A percentile compares a stretch with the other conserved stretches of the same genome.
These are phyloP conservation scores for Dysmachus trigonus DNA, from an alignment of 2,888 invertebrate species.

Conservation along the genomic window DNA sequence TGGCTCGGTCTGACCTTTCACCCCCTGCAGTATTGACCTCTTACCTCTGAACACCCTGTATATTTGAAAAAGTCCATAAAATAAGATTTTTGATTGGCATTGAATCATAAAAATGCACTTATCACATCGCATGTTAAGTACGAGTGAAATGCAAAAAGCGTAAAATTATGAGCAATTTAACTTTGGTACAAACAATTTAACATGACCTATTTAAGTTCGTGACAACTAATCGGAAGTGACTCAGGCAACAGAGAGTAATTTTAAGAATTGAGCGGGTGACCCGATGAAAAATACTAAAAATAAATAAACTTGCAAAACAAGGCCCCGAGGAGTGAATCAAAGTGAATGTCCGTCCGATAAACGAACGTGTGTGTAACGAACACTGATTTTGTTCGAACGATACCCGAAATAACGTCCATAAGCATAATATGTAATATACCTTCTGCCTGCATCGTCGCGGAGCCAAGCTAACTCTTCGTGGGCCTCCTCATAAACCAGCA, in stretches of 20 bases:
- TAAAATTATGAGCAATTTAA: not conserved
- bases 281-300: not conserved
- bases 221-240: slow-evolving; percentile 34
- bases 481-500: not conserved
- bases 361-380: not conserved
- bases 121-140: not conserved
- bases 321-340: not conserved
- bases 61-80: not conserved
- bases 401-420: not conserved
- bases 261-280: slow-evolving; percentile 10
- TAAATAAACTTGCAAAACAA: slow-evolving; percentile 12
- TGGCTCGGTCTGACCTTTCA: no score
- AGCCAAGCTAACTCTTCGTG: not conserved
- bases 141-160: not conserved
- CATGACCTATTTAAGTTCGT: slow-evolving; percentile 1
- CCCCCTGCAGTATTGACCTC: no score
- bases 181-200: not conserved
- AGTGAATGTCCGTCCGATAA: not conserved
- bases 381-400: not conserved
- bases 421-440: not conserved
- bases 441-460: not conserved
- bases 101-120: not conserved
- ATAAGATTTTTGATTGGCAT: not conserved
- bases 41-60: no score
- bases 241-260: not conserved